These are phyloP conservation scores for Palloptera scutellata DNA, from an alignment of 2,888 invertebrate genomes.

Conservation along the genomic window DNA sequence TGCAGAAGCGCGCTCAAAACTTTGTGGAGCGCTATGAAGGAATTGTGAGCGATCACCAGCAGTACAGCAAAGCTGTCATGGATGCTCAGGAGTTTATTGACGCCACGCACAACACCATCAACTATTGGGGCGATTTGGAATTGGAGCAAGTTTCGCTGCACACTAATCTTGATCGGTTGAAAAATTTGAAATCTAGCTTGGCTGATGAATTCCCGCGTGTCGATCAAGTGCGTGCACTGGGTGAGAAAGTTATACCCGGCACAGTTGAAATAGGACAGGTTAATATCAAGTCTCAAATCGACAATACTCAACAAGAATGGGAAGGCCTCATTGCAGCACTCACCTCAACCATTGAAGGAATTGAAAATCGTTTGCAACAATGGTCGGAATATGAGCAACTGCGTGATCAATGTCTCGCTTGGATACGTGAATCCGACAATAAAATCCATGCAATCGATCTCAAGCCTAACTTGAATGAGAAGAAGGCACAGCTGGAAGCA, in stretches of 20 bases:
- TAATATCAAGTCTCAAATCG: conserved; percentile 86
- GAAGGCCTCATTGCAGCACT: conserved; percentile 80
- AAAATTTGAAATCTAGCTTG: conserved; percentile 78
- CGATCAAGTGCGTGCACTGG: conserved; percentile 80
- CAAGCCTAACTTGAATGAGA: conserved; percentile 82
- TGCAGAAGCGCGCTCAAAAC: conserved; percentile 75
- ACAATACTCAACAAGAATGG: conserved; percentile 90
- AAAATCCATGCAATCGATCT: conserved; percentile 87
- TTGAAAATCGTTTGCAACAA: conserved; percentile 85
- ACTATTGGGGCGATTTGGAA: conserved; percentile 83
- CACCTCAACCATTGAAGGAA: conserved; percentile 77
- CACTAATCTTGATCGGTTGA: conserved; percentile 85
- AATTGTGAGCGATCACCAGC: conserved; percentile 88
- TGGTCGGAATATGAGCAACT: conserved; percentile 92
- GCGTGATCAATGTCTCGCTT: conserved; percentile 83
- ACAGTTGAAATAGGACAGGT: conserved; percentile 84
- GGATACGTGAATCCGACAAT: conserved; percentile 89
- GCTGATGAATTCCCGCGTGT: conserved; percentile 88
- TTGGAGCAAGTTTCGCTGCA: conserved; percentile 84
- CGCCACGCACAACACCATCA: conserved; percentile 81
- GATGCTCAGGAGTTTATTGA: conserved; percentile 89
- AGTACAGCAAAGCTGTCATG: conserved; percentile 85
- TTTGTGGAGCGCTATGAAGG: conserved; percentile 87
- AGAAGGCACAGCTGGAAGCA: conserved; percentile 83
- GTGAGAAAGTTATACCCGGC: conserved; percentile 89